phyloP scores from a whole-genome alignment of 2,888 invertebrate species.

The Tholera decimalis region DNA sequence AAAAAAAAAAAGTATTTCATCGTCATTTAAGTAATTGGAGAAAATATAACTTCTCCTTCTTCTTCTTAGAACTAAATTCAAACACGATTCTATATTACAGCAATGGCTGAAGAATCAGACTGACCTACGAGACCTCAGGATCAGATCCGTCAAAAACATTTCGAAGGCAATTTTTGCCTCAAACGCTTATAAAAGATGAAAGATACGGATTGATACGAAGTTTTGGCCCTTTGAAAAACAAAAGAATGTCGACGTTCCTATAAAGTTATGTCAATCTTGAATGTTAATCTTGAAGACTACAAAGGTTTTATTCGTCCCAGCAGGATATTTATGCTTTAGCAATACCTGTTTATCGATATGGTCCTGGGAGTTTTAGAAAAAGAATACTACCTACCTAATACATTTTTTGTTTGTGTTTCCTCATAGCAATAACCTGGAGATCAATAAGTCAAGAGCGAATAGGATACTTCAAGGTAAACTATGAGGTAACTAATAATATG shows the following conservation, averaged over 20 bases:
- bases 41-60: too few relatives aligned
- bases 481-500: too few relatives aligned
- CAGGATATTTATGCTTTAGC: neutral
- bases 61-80: too few relatives aligned
- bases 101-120: neutral
- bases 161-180: neutral
- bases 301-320: neutral
- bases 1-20: too few relatives aligned
- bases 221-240: neutral
- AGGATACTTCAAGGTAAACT: too few relatives aligned
- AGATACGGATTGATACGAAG: neutral
- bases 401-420: too few relatives aligned
- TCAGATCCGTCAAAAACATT: constrained; percentile 1
- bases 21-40: too few relatives aligned
- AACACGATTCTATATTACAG: neutral
- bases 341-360: neutral
- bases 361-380: too few relatives aligned
- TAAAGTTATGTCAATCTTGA: neutral
- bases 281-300: neutral
- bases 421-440: too few relatives aligned
- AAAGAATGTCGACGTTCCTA: neutral
- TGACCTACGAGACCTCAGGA: neutral
- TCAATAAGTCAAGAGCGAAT: too few relatives aligned
- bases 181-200: constrained; percentile 17
- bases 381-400: too few relatives aligned